Evolutionary conservation across 1,140 invertebrate genomes (phyloP).

Genomic region (Drusus annulatus): DNA sequence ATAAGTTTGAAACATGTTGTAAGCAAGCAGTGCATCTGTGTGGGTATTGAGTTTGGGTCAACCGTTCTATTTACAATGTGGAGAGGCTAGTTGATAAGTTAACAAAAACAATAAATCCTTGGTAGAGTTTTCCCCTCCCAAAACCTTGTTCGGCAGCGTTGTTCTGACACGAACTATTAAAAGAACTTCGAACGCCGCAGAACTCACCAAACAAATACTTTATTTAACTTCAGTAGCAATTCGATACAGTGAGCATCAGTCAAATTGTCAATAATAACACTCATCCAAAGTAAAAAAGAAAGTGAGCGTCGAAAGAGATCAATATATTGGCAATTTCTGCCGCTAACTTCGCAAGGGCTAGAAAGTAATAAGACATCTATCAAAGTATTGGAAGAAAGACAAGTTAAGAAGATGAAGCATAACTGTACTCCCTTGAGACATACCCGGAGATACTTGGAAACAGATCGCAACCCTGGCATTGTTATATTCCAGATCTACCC

Average conservation of each 20-base stretch:
- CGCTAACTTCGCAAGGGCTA: neutral
- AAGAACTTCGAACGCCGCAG: no score
- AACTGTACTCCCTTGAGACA: neutral
- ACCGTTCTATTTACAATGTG: no score
- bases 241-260: conserved; percentile 26
- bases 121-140: no score
- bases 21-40: no score
- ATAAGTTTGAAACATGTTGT: no score
- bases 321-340: conserved; percentile 9
- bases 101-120: no score
- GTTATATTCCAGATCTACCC: neutral
- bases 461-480: conserved; percentile 29
- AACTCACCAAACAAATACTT: no score
- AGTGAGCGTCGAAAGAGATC: neutral
- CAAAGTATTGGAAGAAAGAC: conserved; percentile 18
- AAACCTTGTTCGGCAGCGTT: no score
- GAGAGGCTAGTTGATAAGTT: no score
- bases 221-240: no score
- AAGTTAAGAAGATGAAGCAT: conserved; percentile 29
- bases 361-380: conserved; percentile 40
- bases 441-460: conserved; percentile 20
- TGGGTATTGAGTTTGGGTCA: no score
- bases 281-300: conserved; percentile 3
- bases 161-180: no score
- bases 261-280: conserved; percentile 34